Evolutionary conservation across 92 coral and sea anemone genomes (phyloP).

Genomic region (Anthopleura xanthogrammica): DNA sequence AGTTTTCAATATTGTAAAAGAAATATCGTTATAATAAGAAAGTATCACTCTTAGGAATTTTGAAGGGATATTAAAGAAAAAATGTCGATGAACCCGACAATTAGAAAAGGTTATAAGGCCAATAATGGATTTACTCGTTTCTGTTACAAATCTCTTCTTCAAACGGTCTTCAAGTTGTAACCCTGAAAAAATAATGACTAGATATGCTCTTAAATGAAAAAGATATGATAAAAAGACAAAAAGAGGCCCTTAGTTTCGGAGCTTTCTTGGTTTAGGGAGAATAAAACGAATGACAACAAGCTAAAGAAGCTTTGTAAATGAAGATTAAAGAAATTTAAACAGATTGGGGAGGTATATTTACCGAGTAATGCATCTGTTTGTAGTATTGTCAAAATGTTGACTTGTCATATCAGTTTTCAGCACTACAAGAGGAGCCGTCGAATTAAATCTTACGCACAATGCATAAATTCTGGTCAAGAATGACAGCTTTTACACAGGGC

Average conservation of each 20-base stretch:
- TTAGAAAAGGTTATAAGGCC: conserved; percentile 5
- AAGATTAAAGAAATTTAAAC: background rate
- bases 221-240: background rate
- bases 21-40: background rate
- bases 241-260: background rate
- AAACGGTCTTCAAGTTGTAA: background rate
- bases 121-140: background rate
- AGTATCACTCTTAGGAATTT: background rate
- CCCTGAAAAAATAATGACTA: background rate
- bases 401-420: conserved; percentile 22
- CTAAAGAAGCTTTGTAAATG: background rate
- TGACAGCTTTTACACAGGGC: conserved; percentile 14
- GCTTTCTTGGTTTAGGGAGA: background rate
- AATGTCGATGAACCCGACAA: background rate
- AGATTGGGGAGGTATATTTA: conserved; percentile 9
- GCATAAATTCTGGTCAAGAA: background rate
- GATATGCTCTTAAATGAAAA: background rate
- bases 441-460: conserved; percentile 5
- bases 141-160: conserved; percentile 9
- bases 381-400: conserved; percentile 1
- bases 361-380: conserved; percentile 14
- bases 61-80: background rate
- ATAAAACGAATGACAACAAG: background rate
- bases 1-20: background rate
- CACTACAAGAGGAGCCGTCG: conserved; percentile 22